Evolutionary conservation across 1,140 invertebrate species (phyloP), one percentile per base, ranked within the genome.

Genomic region (Drosophila sturtevanti): DNA sequence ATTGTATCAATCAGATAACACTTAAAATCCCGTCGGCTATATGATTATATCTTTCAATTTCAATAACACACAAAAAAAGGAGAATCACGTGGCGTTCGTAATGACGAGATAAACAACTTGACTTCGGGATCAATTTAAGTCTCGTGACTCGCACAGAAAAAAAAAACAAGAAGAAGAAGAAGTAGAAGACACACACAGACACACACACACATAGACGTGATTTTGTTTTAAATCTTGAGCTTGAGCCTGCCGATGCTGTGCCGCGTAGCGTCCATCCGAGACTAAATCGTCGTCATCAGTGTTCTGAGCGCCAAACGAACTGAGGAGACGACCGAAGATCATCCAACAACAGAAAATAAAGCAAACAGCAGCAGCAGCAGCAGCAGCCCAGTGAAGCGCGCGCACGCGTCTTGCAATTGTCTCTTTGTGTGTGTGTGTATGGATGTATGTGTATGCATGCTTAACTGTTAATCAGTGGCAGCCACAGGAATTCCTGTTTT

Each of bases 201-300:
- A 31, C 27, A 31, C 27, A 31, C 6, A 31, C 27, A 31, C 7
- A 6, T 31, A 35, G 48, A 22, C 38, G 64, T 48, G 52, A 69
- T 48, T 65, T 37, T 77, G 65, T 59, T 34, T 70, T 68, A 73
- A 31, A 31, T 31, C 60, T 56, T 56, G 37, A 73, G 72, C 74
- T 72, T 65, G 75, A 70, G 77, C 68, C 81, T 71, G 75, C 72
- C 82, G 82, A 79, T 87, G 84, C 84, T 87, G 72, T 69, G 67
- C 84, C 72, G 84, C 84, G 85, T 73, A 86, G 84, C 79, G 84
- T 79, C 84, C 85, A 84, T 80, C 79, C 79, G 84, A 89, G 84
- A 87, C 84, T 87, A 77, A 87, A 87, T 63, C 72, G 68, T 72
- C 76, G 68, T 72, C 72, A 75, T 78, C 79, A 80, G 75, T 79